phyloP scores from a whole-genome alignment of 2,113 vertebrate species.

The Orientallactaga bullata region DNA sequence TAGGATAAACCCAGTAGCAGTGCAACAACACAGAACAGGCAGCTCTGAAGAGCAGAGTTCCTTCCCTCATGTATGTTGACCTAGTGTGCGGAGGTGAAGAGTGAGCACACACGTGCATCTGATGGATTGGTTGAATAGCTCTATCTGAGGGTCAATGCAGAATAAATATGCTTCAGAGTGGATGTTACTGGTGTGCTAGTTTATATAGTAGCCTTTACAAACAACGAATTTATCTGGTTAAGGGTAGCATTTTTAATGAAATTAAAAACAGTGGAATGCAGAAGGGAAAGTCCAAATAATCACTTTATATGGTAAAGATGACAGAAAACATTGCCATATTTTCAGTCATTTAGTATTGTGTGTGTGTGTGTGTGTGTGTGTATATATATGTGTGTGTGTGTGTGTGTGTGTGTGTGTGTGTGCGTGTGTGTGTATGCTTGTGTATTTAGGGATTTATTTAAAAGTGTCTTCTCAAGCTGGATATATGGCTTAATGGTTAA shows the following conservation, averaged over 20 bases:
- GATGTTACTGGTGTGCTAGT: accelerated
- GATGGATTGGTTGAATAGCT: not conserved
- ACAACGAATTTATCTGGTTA: not conserved
- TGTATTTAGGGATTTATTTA: too few relatives aligned
- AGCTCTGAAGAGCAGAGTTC: not conserved
- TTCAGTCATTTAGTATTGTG: not conserved
- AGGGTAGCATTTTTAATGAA: too few relatives aligned
- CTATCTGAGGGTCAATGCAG: not conserved
- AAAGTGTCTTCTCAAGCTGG: too few relatives aligned
- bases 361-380: not conserved
- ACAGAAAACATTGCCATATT: not conserved
- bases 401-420: too few relatives aligned
- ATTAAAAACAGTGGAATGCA: too few relatives aligned
- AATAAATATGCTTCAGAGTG: not conserved
- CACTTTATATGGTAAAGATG: not conserved
- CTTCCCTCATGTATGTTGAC: not conserved
- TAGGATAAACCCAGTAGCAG: not conserved
- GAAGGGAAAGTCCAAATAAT: not conserved
- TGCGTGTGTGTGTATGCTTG: too few relatives aligned
- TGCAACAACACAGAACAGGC: not conserved
- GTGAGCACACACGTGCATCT: not conserved
- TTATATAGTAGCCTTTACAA: not conserved
- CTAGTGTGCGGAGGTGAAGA: too few relatives aligned
- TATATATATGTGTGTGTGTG: too few relatives aligned
- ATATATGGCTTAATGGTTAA: too few relatives aligned